phyloP scores from a whole-genome alignment of 2,888 invertebrate genomes.

The Eupithecia dodoneata region DNA sequence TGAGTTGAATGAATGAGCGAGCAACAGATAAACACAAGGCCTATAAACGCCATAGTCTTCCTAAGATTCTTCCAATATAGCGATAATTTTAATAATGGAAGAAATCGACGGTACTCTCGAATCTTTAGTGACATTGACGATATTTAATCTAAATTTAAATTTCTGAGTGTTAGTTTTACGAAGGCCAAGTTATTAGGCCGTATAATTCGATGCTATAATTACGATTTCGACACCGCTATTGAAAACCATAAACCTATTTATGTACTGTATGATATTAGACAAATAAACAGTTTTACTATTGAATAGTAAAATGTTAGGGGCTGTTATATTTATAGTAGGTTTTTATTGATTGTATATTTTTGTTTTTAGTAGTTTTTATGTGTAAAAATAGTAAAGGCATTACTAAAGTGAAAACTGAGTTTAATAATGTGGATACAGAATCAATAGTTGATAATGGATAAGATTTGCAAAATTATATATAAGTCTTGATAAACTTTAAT shows the following conservation, averaged over 20 bases:
- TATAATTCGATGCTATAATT: slow-evolving; percentile 52
- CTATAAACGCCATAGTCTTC: slow-evolving; percentile 41
- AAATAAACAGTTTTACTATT: slow-evolving; percentile 75
- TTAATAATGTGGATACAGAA: slow-evolving; percentile 3
- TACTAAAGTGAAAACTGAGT: slow-evolving; percentile 14
- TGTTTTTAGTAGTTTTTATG: slow-evolving; percentile 63
- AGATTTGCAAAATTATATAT: neutral
- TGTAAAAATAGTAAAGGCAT: slow-evolving; percentile 38
- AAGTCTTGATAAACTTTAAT: slow-evolving; percentile 17
- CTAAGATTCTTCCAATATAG: slow-evolving; percentile 35
- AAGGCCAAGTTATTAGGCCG: slow-evolving; percentile 40
- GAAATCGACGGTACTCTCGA: slow-evolving; percentile 55
- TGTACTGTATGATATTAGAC: slow-evolving; percentile 66
- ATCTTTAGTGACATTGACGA: slow-evolving; percentile 51
- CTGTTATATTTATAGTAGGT: slow-evolving; percentile 80
- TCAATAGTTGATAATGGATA: neutral
- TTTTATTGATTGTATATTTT: slow-evolving; percentile 76
- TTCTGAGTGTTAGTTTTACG: slow-evolving; percentile 50
- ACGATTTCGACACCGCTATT: slow-evolving; percentile 76
- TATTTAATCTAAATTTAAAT: slow-evolving; percentile 50
- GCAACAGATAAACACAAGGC: slow-evolving; percentile 31
- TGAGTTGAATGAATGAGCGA: slow-evolving; percentile 15
- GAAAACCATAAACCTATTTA: slow-evolving; percentile 68
- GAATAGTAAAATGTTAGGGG: slow-evolving; percentile 80
- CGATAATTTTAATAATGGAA: slow-evolving; percentile 13